Conservation (phyloP, 2,113 vertebrate genomes). For the Gila orcuttii region DNA sequence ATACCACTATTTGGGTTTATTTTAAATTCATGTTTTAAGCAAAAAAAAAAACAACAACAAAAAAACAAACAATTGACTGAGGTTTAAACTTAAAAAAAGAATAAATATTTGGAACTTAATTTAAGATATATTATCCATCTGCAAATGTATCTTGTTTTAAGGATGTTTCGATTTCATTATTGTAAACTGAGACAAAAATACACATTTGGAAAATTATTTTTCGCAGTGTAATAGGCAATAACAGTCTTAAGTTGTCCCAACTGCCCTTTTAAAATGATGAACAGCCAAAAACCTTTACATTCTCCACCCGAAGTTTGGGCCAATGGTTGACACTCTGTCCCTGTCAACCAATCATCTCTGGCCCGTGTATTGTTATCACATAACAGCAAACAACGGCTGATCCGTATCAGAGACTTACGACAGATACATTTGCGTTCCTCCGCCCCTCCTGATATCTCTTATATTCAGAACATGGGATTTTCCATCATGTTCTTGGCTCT, state of each 20-base stretch:
- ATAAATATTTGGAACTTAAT: neutral
- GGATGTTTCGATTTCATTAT: neutral
- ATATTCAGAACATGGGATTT: slow-evolving; percentile 76
- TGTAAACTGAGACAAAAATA: neutral
- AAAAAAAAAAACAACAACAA: too few relatives aligned
- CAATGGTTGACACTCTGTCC: slow-evolving; percentile 44
- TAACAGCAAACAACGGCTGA: slow-evolving; percentile 61
- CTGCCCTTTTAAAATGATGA: neutral
- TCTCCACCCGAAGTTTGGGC: neutral
- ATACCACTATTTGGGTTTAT: neutral
- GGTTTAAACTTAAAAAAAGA: neutral
- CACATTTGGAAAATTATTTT: neutral
- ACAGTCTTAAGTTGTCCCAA: neutral
- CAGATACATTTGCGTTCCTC: slow-evolving; percentile 60
- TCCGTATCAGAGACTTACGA: slow-evolving; percentile 65
- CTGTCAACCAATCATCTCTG: slow-evolving; percentile 62
- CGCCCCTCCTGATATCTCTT: slow-evolving; percentile 68
- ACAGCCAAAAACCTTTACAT: neutral
- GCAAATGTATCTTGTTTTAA: neutral
- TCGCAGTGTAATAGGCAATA: neutral
- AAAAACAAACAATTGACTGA: neutral
- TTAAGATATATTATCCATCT: neutral
- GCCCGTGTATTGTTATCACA: slow-evolving; percentile 64
- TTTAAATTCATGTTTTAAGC: neutral
- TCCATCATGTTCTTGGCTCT: slow-evolving; percentile 74